A percentile compares a stretch with the other conserved stretches of the same genome.
Conservation (phyloP, 2,797 vertebrate genomes). For the Hybognathus amarus region DNA sequence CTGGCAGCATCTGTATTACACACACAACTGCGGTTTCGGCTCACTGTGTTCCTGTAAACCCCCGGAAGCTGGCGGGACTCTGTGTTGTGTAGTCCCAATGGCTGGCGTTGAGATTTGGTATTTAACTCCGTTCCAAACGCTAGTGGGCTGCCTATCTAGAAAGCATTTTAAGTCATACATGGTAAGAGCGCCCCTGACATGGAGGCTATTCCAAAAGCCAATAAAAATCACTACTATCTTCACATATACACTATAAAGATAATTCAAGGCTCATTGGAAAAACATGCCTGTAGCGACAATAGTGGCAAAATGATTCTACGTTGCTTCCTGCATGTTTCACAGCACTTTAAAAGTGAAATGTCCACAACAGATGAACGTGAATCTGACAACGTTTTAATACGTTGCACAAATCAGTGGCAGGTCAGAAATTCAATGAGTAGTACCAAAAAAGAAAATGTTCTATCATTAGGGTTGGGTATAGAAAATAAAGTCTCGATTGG, state of each 20-base stretch:
- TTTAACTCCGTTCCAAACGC: background rate
- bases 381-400: background rate
- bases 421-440: background rate
- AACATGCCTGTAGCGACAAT: background rate
- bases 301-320: background rate
- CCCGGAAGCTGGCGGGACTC: slow-evolving; percentile 10
- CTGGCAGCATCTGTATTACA: slow-evolving; percentile 25
- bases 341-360: background rate
- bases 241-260: background rate
- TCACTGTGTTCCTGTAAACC: slow-evolving; percentile 22
- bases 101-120: background rate
- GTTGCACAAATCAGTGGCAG: no score
- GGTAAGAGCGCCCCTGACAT: background rate
- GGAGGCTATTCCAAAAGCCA: background rate
- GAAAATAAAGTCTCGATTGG: no score
- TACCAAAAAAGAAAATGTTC: background rate
- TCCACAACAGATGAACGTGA: background rate
- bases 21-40: background rate
- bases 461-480: no score
- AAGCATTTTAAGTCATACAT: background rate
- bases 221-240: no score
- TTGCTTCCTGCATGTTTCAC: background rate
- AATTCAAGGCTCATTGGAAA: background rate
- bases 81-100: background rate
- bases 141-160: background rate